These are phyloP conservation scores for Patella ulyssiponensis DNA, from an alignment of 2,888 invertebrate genomes.

Conservation along the genomic window DNA sequence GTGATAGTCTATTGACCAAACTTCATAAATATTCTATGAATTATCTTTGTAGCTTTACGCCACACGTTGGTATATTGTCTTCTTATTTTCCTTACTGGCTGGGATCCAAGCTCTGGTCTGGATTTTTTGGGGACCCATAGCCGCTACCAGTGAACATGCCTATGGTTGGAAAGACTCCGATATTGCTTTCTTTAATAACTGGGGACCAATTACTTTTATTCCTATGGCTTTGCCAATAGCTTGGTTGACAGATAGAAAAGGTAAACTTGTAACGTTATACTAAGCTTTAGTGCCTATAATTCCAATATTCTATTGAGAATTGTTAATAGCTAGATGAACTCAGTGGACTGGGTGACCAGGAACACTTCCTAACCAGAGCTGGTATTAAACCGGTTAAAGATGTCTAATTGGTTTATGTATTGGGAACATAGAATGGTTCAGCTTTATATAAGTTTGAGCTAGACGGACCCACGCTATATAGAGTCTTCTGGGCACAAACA, in stretches of 20 bases:
- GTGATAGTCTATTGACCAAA: no score
- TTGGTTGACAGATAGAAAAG: conserved; percentile 37
- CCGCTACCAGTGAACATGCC: conserved; percentile 18
- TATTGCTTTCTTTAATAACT: conserved; percentile 32
- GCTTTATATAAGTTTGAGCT: no score
- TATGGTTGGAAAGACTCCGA: conserved; percentile 30
- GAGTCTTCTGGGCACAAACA: no score
- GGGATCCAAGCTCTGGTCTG: conserved; percentile 27
- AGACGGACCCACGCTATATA: no score
- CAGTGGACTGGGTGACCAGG: no score
- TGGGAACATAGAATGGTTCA: no score
- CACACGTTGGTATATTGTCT: conserved; percentile 31
- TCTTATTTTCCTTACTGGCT: conserved; percentile 21
- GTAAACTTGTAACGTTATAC: conserved; percentile 4
- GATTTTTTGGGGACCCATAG: conserved; percentile 33
- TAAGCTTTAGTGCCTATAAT: background rate
- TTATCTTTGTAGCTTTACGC: background rate
- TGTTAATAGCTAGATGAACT: no score
- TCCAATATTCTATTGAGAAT: no score
- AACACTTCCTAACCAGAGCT: no score
- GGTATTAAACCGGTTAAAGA: no score
- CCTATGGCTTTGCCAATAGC: conserved; percentile 20
- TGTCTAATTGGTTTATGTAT: no score
- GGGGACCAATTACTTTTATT: conserved; percentile 35
- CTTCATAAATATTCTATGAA: background rate